Percentiles rank a stretch among this genome's conserved stretches.
phyloP scores from a whole-genome alignment of 2,888 invertebrate species.

The Galerucella nymphaeae region DNA sequence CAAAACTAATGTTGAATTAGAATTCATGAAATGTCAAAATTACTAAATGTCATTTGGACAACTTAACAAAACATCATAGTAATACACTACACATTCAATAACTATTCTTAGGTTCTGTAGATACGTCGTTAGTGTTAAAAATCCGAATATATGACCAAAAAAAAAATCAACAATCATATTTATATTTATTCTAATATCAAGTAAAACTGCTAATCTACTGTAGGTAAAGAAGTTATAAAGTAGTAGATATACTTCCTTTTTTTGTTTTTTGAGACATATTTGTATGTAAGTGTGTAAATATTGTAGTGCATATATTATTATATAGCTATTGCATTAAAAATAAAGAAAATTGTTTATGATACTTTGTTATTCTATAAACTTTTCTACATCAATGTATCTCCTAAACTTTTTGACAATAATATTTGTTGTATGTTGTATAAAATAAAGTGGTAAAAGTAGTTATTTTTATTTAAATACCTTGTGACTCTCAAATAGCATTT shows the following conservation, averaged over 20 bases:
- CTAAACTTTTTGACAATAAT: conserved; percentile 61
- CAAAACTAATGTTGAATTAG: too few species aligned
- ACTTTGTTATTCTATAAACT: conserved; percentile 44
- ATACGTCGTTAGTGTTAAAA: conserved; percentile 22
- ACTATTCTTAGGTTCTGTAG: conserved; percentile 10
- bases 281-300: conserved; percentile 17
- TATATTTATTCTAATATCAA: conserved; percentile 15
- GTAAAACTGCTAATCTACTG: neutral
- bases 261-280: neutral
- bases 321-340: conserved; percentile 24
- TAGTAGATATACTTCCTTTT: conserved; percentile 3
- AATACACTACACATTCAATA: too few species aligned
- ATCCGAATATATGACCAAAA: conserved; percentile 23
- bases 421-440: conserved; percentile 59
- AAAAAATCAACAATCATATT: conserved; percentile 28
- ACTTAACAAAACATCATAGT: too few species aligned
- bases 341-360: conserved; percentile 28
- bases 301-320: conserved; percentile 22
- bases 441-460: conserved; percentile 43
- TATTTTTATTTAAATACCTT: neutral
- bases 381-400: conserved; percentile 57
- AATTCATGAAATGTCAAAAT: too few species aligned
- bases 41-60: too few species aligned
- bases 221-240: neutral
- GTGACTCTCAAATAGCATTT: neutral